phyloP scores from a whole-genome alignment of 2,888 invertebrate species.

The Deilephila porcellus region DNA sequence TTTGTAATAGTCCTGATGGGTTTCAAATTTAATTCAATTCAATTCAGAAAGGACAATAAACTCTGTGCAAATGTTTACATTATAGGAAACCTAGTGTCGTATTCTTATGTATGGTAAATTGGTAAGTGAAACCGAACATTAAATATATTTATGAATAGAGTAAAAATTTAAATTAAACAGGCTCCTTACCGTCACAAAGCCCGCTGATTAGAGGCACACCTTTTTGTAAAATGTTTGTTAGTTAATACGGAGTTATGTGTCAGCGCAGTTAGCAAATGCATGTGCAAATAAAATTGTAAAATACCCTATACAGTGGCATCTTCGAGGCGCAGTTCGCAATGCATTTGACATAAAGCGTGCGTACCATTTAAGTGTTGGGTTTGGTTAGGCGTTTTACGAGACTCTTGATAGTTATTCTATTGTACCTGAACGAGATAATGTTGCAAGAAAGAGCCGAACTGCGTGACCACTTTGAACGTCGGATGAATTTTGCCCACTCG shows the following conservation, averaged over 20 bases:
- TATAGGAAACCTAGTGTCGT: not conserved
- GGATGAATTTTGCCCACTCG: not conserved
- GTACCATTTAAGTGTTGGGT: constrained; percentile 65
- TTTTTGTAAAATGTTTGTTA: constrained; percentile 24
- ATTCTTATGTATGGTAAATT: not conserved
- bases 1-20: not conserved
- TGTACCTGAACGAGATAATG: constrained; percentile 54
- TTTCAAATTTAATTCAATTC: not conserved
- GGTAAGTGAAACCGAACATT: not conserved
- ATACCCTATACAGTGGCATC: constrained; percentile 55
- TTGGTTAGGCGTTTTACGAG: constrained; percentile 65
- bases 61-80: not conserved
- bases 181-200: constrained; percentile 34
- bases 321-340: constrained; percentile 53
- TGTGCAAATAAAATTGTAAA: constrained; percentile 57
- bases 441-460: constrained; percentile 32
- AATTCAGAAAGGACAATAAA: constrained; percentile 4
- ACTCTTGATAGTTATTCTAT: constrained; percentile 69
- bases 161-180: constrained; percentile 34
- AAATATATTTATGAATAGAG: not conserved
- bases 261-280: constrained; percentile 45
- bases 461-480: constrained; percentile 25
- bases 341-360: constrained; percentile 69
- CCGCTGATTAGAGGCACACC: constrained; percentile 30
- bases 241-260: constrained; percentile 33